Base-by-base conservation (phyloP, 2,888 invertebrate species). In the Pristionchus arcanus region DNA sequence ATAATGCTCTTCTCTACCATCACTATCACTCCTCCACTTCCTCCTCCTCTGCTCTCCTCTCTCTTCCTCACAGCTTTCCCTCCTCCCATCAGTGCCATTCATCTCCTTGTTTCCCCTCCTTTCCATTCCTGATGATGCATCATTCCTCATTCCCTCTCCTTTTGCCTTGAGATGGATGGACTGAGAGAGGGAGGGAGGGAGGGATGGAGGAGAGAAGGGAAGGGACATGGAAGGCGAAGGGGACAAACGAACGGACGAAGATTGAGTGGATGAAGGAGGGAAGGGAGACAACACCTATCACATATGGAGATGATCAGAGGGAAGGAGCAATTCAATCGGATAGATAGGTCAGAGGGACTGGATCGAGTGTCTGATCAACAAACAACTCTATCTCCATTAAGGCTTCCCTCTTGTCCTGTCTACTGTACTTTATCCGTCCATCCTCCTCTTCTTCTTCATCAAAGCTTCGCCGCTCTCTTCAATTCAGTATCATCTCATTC, bases 61-160 rank as follows among this genome's bases (percentile, higher is more conserved):
- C 21, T 31, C 71, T 21, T 42, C 77, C 21, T 77, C 77, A 42
- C 42, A 42, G 77, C 77, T 77, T 77, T 31, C 37, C 21, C 42
- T 42, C 13, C 42, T 25, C 34, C 71, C 71, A 77, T 77, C 77
- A 42, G 25, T 42, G 13, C 71, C 77, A 77, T 42, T 77, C 77
- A 37, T 71, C 77, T 31, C 31, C 77, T 42, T 77, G 77, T 77
- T 77, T 77, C 77, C 42, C 37, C 42, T 42, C 42, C 77, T 77
- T 77, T 77, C 77, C 77, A 77, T 77, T 77, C 77, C 42, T 77
- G 42, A 77, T 77, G 77, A 77, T 77, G 77, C 77, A 77, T 77
- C 77, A 77, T 77, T 77, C 42, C 77, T 77, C 77, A 77, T 77
- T 77, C 77, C 37, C 42, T 77, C 77, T 42, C 77, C 77, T 77